phyloP scores from a whole-genome alignment of 2,797 vertebrate genomes.

The Sphenodon punctatus region DNA sequence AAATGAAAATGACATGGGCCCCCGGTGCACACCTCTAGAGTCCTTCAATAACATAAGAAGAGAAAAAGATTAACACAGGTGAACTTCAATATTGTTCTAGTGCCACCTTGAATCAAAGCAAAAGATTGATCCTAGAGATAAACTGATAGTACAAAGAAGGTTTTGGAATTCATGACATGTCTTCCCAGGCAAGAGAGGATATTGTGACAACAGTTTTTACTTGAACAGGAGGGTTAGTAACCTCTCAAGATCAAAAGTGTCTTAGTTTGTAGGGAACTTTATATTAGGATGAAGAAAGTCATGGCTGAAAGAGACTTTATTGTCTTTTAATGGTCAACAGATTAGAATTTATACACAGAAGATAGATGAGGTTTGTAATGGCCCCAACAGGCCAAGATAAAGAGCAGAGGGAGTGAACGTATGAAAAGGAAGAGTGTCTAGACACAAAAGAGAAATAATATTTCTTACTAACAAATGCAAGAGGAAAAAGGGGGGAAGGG shows the following conservation, averaged over 20 bases:
- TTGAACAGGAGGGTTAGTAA: not conserved
- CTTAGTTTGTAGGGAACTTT: not conserved
- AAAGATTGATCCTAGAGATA: not conserved
- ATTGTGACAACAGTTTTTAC: not conserved
- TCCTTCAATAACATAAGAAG: too few species aligned
- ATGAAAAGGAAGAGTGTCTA: constrained; percentile 23
- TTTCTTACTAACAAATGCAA: not conserved
- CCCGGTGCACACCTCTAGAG: too few species aligned
- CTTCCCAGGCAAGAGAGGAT: not conserved
- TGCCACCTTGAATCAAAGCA: not conserved
- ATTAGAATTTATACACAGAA: not conserved
- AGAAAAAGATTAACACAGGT: not conserved
- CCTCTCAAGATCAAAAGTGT: not conserved
- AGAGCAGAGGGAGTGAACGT: constrained; percentile 6
- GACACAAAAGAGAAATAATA: not conserved
- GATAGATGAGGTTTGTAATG: not conserved
- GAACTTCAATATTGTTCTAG: not conserved
- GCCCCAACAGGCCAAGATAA: not conserved
- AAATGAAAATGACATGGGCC: too few species aligned
- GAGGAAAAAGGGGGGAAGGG: not conserved
- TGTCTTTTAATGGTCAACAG: constrained; percentile 12
- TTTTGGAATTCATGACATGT: not conserved
- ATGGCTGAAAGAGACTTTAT: not conserved
- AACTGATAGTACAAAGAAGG: not conserved
- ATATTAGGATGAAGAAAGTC: not conserved